Base-by-base conservation (phyloP, 2,797 vertebrate genomes). In the Sitta carolinensis region DNA sequence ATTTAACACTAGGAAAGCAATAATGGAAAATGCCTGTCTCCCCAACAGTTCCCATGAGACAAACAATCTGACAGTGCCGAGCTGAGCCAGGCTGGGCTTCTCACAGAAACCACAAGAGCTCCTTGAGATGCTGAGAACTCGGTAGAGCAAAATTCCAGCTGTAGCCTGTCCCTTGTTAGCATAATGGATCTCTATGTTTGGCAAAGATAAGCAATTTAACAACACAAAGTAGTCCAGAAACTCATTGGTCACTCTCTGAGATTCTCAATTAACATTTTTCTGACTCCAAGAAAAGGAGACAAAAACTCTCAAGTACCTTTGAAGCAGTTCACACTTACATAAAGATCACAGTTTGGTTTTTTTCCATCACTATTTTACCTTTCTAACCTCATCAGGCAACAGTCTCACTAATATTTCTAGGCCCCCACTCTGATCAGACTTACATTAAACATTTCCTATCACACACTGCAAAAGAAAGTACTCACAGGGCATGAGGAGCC, bases 161-260 rank as follows among this genome's bases (percentile, higher is more conserved):
- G 8, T 13, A 74, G 58, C 18, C 62, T 72, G 74, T 64, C 57
- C 90, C 64, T 90, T 48, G 52, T 92, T 75, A 95, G 54, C 80
- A 80, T 61, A 91, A 93, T 83, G 78, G 87, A 94, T 91, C 80
- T 63, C 51, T 52, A 0, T 9, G 25, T 70, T 68, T 63, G 93
- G 82, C 63, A 67, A 93, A 89, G 79, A 89, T 73, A 88, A 96
- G 80, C 90, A 93, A 95, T 95, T 95, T 83, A 86, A 92, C 76
- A 92, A 69, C 83, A 38, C 17, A 11, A 16, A 54, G 43, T 22
- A 64, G 92, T 50, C 58, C 62, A 78, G 75, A 87, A 89, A 91
- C 38, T 66, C 87, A 63, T 19, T 72, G 84, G 76, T 38, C 68
- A 72, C 34, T 76, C 84, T 90, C 74, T 85, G 51, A 84, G 84